Percentiles rank a stretch among this genome's conserved stretches.
phyloP scores from a whole-genome alignment of 2,888 invertebrate genomes.

The Aleiodes alternator region DNA sequence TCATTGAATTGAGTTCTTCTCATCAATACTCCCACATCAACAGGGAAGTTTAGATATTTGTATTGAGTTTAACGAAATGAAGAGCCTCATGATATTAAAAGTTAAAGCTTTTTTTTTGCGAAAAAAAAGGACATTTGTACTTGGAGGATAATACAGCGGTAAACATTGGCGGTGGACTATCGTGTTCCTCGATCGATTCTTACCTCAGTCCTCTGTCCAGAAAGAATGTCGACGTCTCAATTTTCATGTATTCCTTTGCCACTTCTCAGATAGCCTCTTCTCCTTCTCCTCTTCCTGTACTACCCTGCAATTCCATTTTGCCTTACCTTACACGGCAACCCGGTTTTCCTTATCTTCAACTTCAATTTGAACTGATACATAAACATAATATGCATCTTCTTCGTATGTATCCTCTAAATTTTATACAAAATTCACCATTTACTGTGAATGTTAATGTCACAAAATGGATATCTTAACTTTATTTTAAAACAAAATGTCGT shows the following conservation, averaged over 20 bases:
- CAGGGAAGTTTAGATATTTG: no score
- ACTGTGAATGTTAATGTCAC: background rate
- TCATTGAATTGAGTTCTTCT: background rate
- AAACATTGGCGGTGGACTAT: constrained; percentile 19
- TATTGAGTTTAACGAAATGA: no score
- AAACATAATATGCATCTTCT: constrained; percentile 33
- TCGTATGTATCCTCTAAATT: constrained; percentile 9
- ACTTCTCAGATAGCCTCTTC: constrained; percentile 8
- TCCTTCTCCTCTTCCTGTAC: background rate
- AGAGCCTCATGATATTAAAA: no score
- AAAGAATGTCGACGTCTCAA: constrained; percentile 45
- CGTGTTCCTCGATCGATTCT: constrained; percentile 40
- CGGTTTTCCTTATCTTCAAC: constrained; percentile 42
- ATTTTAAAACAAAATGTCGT: background rate
- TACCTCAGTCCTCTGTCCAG: background rate
- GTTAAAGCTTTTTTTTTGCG: no score
- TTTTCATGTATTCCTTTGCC: constrained; percentile 33
- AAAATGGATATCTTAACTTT: constrained; percentile 23
- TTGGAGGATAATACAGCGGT: background rate
- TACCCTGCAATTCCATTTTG: background rate
- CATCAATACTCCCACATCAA: no score
- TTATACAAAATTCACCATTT: constrained; percentile 9
- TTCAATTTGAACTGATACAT: constrained; percentile 28
- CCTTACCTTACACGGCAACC: constrained; percentile 46
- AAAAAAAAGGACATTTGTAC: background rate